These are phyloP conservation scores for Acridotheres tristis DNA, from an alignment of 2,797 vertebrate genomes.

Conservation along the genomic window DNA sequence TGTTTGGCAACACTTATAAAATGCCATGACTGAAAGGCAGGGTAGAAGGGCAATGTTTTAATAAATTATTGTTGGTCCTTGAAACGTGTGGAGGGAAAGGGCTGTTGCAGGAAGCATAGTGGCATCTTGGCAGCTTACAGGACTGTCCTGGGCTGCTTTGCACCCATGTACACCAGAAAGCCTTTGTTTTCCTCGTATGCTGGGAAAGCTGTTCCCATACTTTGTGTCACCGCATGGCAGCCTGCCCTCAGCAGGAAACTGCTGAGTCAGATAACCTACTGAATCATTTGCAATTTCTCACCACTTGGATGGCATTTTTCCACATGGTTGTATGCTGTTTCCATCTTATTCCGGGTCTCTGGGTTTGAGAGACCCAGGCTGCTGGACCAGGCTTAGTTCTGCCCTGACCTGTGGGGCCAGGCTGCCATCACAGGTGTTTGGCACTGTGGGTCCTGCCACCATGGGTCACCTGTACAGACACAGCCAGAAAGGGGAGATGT, in stretches of 20 bases:
- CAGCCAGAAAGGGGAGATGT: neutral
- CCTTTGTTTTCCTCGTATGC: neutral
- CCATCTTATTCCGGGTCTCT: neutral
- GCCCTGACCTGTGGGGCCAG: accelerated
- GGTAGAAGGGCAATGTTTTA: neutral
- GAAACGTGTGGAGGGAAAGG: neutral
- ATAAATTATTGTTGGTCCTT: neutral
- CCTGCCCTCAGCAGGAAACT: neutral
- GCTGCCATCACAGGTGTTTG: accelerated
- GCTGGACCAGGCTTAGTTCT: neutral
- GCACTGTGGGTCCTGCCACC: neutral
- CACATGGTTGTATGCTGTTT: neutral
- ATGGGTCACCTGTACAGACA: neutral
- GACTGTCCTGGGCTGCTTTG: neutral
- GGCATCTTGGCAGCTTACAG: neutral
- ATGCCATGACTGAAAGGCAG: neutral
- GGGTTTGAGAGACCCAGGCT: neutral
- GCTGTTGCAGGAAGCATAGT: neutral
- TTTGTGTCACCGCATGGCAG: accelerated
- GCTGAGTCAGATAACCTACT: neutral
- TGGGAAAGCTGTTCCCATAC: neutral
- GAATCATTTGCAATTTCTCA: neutral
- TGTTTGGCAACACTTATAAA: neutral
- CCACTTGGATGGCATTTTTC: neutral
- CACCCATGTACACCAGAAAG: accelerated